phyloP scores from a whole-genome alignment of 1,140 invertebrate species.

The Catajapyx aquilonaris region DNA sequence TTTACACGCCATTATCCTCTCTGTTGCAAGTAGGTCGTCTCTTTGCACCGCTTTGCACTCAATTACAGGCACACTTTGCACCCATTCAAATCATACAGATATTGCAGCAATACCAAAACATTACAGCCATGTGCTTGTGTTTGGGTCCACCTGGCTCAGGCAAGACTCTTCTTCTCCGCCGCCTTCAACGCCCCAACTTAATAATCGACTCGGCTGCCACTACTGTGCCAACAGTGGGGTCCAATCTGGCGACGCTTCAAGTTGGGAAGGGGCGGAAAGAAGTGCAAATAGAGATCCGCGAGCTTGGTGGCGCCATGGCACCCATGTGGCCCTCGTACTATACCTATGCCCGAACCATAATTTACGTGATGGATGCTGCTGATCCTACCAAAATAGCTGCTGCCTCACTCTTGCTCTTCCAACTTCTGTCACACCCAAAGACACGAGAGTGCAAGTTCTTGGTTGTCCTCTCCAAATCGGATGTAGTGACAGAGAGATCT shows the following conservation, averaged over 20 bases:
- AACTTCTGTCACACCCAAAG: conserved; percentile 40
- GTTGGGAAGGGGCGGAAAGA: conserved; percentile 6
- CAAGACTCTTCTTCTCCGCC: conserved; percentile 56
- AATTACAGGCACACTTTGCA: no score
- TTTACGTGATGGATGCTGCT: conserved; percentile 54
- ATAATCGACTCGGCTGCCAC: conserved; percentile 48
- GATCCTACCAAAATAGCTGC: conserved; percentile 61
- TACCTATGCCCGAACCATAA: conserved; percentile 38
- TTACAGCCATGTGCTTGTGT: conserved; percentile 26
- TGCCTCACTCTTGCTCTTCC: conserved; percentile 50
- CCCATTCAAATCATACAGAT: no score
- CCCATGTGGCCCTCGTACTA: conserved; percentile 55
- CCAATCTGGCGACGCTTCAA: conserved; percentile 42
- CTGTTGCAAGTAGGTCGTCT: no score
- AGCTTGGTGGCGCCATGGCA: conserved; percentile 57
- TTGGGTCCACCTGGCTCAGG: conserved; percentile 53
- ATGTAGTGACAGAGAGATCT: background rate
- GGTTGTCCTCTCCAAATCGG: background rate
- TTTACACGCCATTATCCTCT: no score
- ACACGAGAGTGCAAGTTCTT: background rate
- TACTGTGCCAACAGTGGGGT: conserved; percentile 47
- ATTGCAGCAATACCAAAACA: no score
- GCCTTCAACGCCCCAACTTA: conserved; percentile 35
- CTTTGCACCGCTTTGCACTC: no score
- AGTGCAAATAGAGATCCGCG: conserved; percentile 23